A percentile compares a stretch with the other conserved stretches of the same genome.
Evolutionary conservation across 2,888 invertebrate genomes (phyloP).

Genomic region (Drosophila anceps): DNA sequence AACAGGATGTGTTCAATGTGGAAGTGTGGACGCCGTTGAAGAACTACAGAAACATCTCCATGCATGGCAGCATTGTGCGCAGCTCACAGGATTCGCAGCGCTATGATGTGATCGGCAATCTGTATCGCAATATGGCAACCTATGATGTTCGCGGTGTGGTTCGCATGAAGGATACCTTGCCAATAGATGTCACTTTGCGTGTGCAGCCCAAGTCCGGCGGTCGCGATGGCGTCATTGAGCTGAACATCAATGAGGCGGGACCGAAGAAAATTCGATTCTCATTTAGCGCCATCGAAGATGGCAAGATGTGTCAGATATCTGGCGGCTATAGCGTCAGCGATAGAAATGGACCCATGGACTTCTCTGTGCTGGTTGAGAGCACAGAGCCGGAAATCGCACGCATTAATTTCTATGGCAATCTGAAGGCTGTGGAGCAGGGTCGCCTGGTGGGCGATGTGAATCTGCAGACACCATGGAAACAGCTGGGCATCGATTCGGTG

Average conservation of each 20-base stretch:
- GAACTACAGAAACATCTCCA: slow-evolving; percentile 83
- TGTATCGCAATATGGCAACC: slow-evolving; percentile 85
- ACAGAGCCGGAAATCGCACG: slow-evolving; percentile 81
- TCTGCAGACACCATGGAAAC: slow-evolving; percentile 83
- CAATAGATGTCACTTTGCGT: slow-evolving; percentile 84
- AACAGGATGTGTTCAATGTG: slow-evolving; percentile 82
- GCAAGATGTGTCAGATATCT: slow-evolving; percentile 85
- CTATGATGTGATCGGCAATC: slow-evolving; percentile 84
- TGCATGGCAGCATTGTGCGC: slow-evolving; percentile 81
- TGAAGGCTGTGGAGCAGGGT: slow-evolving; percentile 62
- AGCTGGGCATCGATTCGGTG: slow-evolving; percentile 83
- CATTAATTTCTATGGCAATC: slow-evolving; percentile 81
- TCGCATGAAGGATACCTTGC: slow-evolving; percentile 84
- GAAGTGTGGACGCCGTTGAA: slow-evolving; percentile 84
- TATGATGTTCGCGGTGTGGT: slow-evolving; percentile 85
- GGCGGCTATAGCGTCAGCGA: slow-evolving; percentile 84
- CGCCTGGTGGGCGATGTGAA: slow-evolving; percentile 73
- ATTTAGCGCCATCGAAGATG: slow-evolving; percentile 84
- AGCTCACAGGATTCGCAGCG: slow-evolving; percentile 62
- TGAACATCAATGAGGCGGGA: slow-evolving; percentile 75
- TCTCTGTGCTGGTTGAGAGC: slow-evolving; percentile 83
- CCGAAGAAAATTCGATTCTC: slow-evolving; percentile 80
- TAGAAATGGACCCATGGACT: slow-evolving; percentile 85
- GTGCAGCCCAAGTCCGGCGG: slow-evolving; percentile 85
- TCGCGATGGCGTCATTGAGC: slow-evolving; percentile 83